Percentiles rank a stretch among this genome's conserved stretches.
Conservation (phyloP, 2,113 vertebrate species). For the Nycticorax nycticorax region DNA sequence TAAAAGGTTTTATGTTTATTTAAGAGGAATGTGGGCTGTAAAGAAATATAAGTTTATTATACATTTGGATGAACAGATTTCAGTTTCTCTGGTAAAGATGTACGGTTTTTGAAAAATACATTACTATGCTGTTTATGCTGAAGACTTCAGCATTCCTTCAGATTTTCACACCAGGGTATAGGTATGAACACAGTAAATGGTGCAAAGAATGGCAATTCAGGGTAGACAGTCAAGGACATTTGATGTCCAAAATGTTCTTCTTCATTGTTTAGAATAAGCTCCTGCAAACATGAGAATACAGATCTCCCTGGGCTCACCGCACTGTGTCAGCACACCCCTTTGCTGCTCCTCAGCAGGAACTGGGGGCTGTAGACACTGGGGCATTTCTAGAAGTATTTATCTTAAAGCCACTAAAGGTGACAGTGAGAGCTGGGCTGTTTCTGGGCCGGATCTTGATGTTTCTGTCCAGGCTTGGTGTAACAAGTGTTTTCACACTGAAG, state of each 20-base stretch:
- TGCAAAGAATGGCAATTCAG: not conserved
- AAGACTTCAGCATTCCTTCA: not conserved
- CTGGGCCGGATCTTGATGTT: not conserved
- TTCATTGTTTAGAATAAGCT: not conserved
- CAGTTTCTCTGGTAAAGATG: not conserved
- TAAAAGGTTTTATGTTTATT: not conserved
- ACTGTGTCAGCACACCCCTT: not conserved
- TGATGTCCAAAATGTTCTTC: not conserved
- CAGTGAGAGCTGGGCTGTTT: not conserved
- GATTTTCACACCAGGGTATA: not conserved
- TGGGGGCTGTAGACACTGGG: not conserved
- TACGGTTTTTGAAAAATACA: not conserved
- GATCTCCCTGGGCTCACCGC: not conserved
- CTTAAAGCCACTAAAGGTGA: not conserved
- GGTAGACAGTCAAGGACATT: not conserved
- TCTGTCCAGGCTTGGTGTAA: not conserved
- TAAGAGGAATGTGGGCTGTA: not conserved
- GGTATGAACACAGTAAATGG: not conserved
- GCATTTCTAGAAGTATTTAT: not conserved
- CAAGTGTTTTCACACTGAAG: not conserved
- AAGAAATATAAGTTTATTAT: not conserved
- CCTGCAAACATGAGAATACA: not conserved
- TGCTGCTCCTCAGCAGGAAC: not conserved
- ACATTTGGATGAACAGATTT: not conserved
- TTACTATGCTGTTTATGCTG: not conserved